These are phyloP conservation scores for Limnothrissa miodon DNA, from an alignment of 2,113 vertebrate species.

Conservation along the genomic window DNA sequence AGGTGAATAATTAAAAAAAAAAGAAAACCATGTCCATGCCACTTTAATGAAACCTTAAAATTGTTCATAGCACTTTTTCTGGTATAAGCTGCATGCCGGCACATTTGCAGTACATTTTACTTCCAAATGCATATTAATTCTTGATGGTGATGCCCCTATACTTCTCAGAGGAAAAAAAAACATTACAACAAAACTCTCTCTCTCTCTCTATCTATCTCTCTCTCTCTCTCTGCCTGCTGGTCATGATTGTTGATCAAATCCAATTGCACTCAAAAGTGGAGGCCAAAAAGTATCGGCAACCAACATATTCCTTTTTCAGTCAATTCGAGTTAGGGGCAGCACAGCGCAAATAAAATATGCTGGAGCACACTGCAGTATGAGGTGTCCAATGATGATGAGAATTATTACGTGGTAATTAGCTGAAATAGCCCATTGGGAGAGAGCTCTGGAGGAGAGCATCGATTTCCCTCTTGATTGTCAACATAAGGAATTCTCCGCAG, in stretches of 20 bases:
- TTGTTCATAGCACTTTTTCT: too few relatives aligned
- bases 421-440: not conserved
- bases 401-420: slow-evolving; percentile 9
- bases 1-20: too few relatives aligned
- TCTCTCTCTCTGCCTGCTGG: not conserved
- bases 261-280: not conserved
- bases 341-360: not conserved
- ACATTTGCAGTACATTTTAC: not conserved
- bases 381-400: slow-evolving; percentile 7
- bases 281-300: not conserved
- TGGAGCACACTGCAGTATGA: not conserved
- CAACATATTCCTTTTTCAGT: not conserved
- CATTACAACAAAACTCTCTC: not conserved
- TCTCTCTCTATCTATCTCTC: not conserved
- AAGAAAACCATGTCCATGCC: too few relatives aligned
- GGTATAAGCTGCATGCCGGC: too few relatives aligned
- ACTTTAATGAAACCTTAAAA: too few relatives aligned
- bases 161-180: too few relatives aligned
- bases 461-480: not conserved
- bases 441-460: not conserved
- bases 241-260: not conserved
- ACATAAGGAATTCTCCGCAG: not conserved
- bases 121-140: too few relatives aligned
- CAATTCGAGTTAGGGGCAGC: not conserved
- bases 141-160: too few relatives aligned